Base-by-base conservation (phyloP, 2,113 vertebrate species). In the Taxidea taxus region DNA sequence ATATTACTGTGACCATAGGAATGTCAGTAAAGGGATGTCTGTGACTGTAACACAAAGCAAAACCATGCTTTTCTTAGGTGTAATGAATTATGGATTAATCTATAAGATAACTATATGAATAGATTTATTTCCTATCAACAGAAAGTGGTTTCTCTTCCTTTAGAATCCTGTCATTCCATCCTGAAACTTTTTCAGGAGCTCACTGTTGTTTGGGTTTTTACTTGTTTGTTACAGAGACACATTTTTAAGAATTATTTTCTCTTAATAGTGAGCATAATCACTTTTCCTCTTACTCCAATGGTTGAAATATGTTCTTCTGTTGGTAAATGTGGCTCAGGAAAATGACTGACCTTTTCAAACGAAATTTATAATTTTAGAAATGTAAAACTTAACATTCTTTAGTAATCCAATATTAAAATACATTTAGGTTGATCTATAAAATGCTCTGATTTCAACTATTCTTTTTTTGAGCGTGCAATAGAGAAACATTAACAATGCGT, bases 281-380 rank as follows among this genome's bases (percentile, higher is more conserved):
- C 97, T 98, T 98, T 93, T 94, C 83, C 66, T 95, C 96, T 97
- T 96, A 97, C 98, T 98, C 98, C 97, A 97, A 68, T 98, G 94
- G 81, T 75, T 99, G 98, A 99, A 99, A 98, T 98, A 99, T 98
- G 98, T 98, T 98, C 96, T 98, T 87, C 92, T 97, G 80, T 97
- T 98, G 96, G 96, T 96, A 99, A 98, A 99, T 98, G 98, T 98
- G 98, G 98, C 98, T 98, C 92, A 97, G 93, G 98, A 98, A 98
- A 99, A 99, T 98, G 98, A 99, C 98, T 99, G 99, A 99, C 99
- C 99, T 99, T 99, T 99, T 95, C 97, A 99, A 99, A 99, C 99
- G 99, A 98, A 99, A 99, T 99, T 99, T 98, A 98, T 99, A 99
- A 99, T 99, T 99, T 99, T 98, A 98, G 98, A 99, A 98, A 99